Base-by-base conservation (phyloP, 2,797 vertebrate species). In the Gymnoscopelus braueri region DNA sequence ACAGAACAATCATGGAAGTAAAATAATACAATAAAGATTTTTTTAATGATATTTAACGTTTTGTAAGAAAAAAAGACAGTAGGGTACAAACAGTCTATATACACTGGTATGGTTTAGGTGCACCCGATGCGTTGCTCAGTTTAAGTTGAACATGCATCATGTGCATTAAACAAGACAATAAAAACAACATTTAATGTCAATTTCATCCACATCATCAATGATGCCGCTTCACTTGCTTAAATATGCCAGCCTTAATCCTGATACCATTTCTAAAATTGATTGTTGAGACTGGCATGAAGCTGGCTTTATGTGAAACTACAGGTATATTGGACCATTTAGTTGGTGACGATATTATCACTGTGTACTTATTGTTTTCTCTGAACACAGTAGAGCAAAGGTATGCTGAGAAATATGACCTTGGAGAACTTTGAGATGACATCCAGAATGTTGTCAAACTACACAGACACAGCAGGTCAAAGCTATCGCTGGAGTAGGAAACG, bases 41-140 rank as follows among this genome's bases (percentile, higher is more conserved):
- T 13, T 50, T 51, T n/a, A 13, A 51, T 51, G n/a, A 13, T 13
- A 51, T 51, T 51, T 50, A 12, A 50, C 2, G 5, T 54, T 32
- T 8, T 60, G 65, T 78, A 75, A 32, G 62, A 76, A 75, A 68
- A 69, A 71, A 39, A 39, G 39, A 39, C 39, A 39, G 7, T 7
- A 39, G 39, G 11, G n/a, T 71, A 81, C 26, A 66, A 61, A 65
- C 55, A 44, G 39, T 1, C 39, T 44, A 19, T 68, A 63, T 39
- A 80, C 32, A 65, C 35, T 56, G 70, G 1, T 14, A 54, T 15
- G 29, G 26, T 24, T 64, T 12, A 52, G 32, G 47, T 61, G 26
- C 69, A 75, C 19, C n/a, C 11, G 1, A 67, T 14, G 50, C 19
- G 9, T 19, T n/a, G 23, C 19, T 53, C 7, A 64, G n/a, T 19